Conservation (phyloP, 2,888 invertebrate species). For the Eupithecia inturbata region DNA sequence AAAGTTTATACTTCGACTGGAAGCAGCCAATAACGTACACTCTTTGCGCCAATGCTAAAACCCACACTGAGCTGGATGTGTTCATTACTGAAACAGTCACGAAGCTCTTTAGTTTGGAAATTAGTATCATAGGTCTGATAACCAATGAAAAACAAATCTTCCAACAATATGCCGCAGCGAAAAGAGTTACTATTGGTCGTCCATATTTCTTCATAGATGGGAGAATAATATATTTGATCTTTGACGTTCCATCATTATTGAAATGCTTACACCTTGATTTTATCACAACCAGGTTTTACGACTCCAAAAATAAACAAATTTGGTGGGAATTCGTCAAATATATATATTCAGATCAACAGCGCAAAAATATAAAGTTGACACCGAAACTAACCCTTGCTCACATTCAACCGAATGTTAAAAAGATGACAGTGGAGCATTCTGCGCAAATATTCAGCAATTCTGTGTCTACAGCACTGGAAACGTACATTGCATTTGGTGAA, state of each 20-base stretch:
- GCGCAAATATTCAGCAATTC: constrained; percentile 7
- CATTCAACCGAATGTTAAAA: not conserved
- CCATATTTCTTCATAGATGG: constrained; percentile 4
- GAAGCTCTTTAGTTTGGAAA: not conserved
- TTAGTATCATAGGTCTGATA: not conserved
- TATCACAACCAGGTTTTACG: not conserved
- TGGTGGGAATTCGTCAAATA: constrained; percentile 1
- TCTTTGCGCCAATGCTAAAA: not conserved
- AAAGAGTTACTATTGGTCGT: not conserved
- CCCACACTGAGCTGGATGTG: not conserved
- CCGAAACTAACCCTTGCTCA: not conserved
- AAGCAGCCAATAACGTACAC: constrained; percentile 4
- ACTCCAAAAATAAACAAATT: not conserved
- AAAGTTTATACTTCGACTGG: constrained; percentile 10
- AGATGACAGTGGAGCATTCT: not conserved
- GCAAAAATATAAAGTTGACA: not conserved
- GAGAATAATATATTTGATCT: not conserved
- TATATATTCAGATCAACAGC: not conserved
- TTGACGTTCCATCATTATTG: not conserved
- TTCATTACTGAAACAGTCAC: not conserved
- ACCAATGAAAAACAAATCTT: not conserved
- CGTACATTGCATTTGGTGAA: not conserved
- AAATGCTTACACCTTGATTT: constrained; percentile 3
- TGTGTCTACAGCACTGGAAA: not conserved
- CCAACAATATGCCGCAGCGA: not conserved